Conservation (phyloP, 2,888 invertebrate genomes). For the Macaria notata region DNA sequence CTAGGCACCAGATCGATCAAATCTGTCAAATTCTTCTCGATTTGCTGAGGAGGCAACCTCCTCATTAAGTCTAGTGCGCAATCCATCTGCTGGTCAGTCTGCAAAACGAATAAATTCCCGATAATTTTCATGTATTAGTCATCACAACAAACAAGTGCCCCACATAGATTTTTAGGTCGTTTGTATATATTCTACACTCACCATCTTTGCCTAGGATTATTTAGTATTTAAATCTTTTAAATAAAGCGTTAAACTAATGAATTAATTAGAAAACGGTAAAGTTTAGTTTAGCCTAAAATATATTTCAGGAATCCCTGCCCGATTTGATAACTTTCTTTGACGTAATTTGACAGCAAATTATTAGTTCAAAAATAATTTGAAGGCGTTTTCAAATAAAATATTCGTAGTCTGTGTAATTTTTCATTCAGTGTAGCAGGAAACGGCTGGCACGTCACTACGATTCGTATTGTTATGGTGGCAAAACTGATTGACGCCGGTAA, state of each 20-base stretch:
- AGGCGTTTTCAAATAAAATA: conserved; percentile 8
- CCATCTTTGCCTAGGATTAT: conserved; percentile 46
- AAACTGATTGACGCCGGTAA: conserved; percentile 45
- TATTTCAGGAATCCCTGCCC: conserved; percentile 46
- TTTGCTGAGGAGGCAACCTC: conserved; percentile 98
- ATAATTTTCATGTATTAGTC: conserved; percentile 69
- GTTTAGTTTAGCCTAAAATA: conserved; percentile 33
- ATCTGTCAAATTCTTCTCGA: conserved; percentile 98
- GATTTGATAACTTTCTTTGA: conserved; percentile 44
- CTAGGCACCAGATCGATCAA: conserved; percentile 97
- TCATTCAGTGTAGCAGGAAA: conserved; percentile 34
- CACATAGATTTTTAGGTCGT: conserved; percentile 22
- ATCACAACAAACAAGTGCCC: conserved; percentile 63
- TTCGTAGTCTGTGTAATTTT: not conserved
- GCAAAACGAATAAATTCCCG: conserved; percentile 44
- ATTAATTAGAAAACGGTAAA: conserved; percentile 17
- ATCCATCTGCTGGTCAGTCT: conserved; percentile 98
- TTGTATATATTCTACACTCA: conserved; percentile 35
- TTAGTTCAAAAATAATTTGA: conserved; percentile 32
- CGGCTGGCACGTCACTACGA: conserved; percentile 50
- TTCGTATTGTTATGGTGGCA: conserved; percentile 31
- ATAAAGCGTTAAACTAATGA: conserved; percentile 13
- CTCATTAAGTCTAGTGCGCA: conserved; percentile 99
- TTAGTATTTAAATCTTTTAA: conserved; percentile 10
- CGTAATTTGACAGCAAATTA: conserved; percentile 31